Evolutionary conservation across 2,888 invertebrate species (phyloP), one percentile per base, ranked within the genome.

Genomic region (Anticlea derivata): DNA sequence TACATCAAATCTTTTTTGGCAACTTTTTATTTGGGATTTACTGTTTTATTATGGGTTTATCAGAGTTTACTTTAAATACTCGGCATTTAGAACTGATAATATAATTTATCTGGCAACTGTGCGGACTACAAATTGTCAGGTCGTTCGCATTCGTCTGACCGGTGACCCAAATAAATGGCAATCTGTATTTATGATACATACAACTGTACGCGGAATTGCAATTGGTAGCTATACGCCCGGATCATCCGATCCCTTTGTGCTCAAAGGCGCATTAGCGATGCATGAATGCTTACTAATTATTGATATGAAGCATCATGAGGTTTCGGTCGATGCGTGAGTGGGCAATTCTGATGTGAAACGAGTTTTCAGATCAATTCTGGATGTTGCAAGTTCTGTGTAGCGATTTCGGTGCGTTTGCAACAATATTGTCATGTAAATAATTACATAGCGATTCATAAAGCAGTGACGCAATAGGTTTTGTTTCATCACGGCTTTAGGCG

Each of bases 401-500:
- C 50, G 56, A 66, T 59, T 58, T 61, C 55, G 46, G 68, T 68
- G 68, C 65, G 67, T 70, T 67, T 76, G 78, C 68, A 70, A 78
- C 75, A 78, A 78, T 83, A 85, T 80, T 83, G 85, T 80, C 84
- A 83, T 83, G 81, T 84, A 84, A 86, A 87, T 85, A 85, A 86
- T 86, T 80, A 80, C 79, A 83, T 71, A 73, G 80, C 75, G 79
- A 74, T 78, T 79, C 81, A 82, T 86, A 85, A 85, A 86, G 80
- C 76, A 80, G 72, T 88, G 85, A 85, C 75, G 86, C 84, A 88
- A 86, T 83, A 70, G 80, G 83, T 83, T 84, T 86, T 82, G 85
- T 89, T 87, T 89, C 88, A 79, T 83, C 87, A 88, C 76, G 68
- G 83, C 81, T 86, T 81, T 78, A 73, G 86, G 81, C 82, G 79